phyloP scores from a whole-genome alignment of 1,140 invertebrate genomes.

The Orchestia grillus region DNA sequence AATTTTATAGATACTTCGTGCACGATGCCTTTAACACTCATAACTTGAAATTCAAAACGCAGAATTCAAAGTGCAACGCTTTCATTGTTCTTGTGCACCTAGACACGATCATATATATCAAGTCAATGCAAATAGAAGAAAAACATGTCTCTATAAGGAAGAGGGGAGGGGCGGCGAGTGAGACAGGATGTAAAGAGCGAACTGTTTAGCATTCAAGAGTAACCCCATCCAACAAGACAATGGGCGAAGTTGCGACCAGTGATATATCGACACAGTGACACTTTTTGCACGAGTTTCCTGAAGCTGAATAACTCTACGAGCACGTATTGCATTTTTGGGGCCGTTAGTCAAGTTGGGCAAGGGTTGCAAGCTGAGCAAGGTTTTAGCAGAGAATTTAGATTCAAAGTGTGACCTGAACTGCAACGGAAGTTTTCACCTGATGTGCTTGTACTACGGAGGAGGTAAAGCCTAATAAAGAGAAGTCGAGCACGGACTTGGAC shows the following conservation, averaged over 20 bases:
- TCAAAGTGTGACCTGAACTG: slow-evolving; percentile 47
- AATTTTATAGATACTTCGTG: not conserved
- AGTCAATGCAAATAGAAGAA: not conserved
- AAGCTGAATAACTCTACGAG: slow-evolving; percentile 52
- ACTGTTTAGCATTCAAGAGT: slow-evolving; percentile 52
- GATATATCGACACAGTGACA: slow-evolving; percentile 53
- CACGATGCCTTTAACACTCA: not conserved
- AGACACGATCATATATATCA: not conserved
- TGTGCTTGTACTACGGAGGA: slow-evolving; percentile 31
- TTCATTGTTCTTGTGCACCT: not conserved
- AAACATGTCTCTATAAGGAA: not conserved
- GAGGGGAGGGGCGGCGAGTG: not conserved
- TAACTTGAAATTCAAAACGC: not conserved
- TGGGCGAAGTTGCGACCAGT: slow-evolving; percentile 47
- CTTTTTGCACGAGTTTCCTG: slow-evolving; percentile 51
- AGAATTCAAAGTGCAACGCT: not conserved
- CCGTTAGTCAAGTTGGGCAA: slow-evolving; percentile 53
- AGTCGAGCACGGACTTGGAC: not conserved
- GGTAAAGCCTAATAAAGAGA: slow-evolving; percentile 20
- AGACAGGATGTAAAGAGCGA: slow-evolving; percentile 43
- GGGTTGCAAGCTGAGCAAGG: slow-evolving; percentile 22
- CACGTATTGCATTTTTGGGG: slow-evolving; percentile 54
- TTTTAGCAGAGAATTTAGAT: slow-evolving; percentile 43
- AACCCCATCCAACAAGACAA: slow-evolving; percentile 56
- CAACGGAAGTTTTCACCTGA: slow-evolving; percentile 8